Conservation (phyloP, 2,888 invertebrate genomes). For the Diarsia dahlii region DNA sequence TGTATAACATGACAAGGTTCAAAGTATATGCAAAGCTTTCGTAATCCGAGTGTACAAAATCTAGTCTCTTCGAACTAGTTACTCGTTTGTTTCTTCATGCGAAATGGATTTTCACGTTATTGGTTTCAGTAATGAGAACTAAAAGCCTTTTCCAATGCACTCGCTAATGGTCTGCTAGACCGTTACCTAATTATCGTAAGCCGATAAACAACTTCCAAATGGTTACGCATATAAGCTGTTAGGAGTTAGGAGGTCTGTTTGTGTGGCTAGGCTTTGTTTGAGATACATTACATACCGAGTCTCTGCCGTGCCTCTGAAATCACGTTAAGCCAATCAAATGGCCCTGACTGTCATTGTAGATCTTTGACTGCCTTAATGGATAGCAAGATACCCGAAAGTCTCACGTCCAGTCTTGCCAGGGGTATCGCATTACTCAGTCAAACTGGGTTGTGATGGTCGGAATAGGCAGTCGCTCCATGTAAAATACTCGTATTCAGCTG, state of each 20-base stretch:
- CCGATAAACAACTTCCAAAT: slow-evolving; percentile 30
- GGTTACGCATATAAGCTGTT: slow-evolving; percentile 10
- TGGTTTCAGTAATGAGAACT: slow-evolving; percentile 47
- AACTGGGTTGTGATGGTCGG: too few relatives aligned
- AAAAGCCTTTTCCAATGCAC: slow-evolving; percentile 26
- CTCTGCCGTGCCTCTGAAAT: too few relatives aligned
- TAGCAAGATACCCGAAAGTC: too few relatives aligned
- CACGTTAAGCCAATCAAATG: too few relatives aligned
- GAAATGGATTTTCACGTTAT: slow-evolving; percentile 40
- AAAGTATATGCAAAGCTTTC: neutral
- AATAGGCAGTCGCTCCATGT: too few relatives aligned
- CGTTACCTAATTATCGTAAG: slow-evolving; percentile 13
- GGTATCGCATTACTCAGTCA: too few relatives aligned
- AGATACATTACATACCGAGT: too few relatives aligned
- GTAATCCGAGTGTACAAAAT: neutral
- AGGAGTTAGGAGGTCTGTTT: slow-evolving; percentile 30
- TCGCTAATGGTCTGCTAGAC: slow-evolving; percentile 7
- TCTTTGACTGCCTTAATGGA: too few relatives aligned
- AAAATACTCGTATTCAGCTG: too few relatives aligned
- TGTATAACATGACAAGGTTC: too few relatives aligned
- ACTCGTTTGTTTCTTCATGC: slow-evolving; percentile 21
- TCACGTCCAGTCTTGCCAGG: too few relatives aligned
- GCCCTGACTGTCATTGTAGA: too few relatives aligned
- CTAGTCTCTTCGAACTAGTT: slow-evolving; percentile 1
- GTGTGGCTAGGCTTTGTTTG: neutral